A percentile compares a stretch with the other conserved stretches of the same genome.
These are phyloP conservation scores for Drymodes brunneopygia DNA, from an alignment of 2,113 vertebrate genomes.

Conservation along the genomic window DNA sequence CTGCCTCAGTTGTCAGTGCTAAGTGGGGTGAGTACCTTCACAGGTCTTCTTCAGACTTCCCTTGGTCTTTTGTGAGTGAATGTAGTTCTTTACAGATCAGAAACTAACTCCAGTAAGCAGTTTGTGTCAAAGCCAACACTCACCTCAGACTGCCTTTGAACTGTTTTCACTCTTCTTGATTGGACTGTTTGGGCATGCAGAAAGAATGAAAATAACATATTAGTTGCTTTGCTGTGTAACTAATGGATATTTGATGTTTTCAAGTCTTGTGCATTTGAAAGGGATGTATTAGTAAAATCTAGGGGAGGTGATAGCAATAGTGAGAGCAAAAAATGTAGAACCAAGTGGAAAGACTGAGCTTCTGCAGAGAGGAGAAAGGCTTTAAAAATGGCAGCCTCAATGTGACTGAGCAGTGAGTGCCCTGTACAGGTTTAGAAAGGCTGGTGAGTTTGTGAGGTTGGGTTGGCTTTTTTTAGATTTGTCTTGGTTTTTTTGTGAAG, in stretches of 20 bases:
- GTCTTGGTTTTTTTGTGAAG: background rate
- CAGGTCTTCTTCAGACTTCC: background rate
- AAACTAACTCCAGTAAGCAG: background rate
- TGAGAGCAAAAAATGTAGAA: background rate
- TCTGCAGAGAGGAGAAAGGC: background rate
- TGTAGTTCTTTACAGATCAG: background rate
- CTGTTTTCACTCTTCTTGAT: background rate
- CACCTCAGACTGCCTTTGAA: slow-evolving; percentile 18
- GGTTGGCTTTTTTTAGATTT: background rate
- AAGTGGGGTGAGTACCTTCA: background rate
- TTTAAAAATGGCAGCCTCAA: background rate
- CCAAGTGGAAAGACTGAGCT: background rate
- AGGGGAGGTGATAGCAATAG: background rate
- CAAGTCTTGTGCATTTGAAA: background rate
- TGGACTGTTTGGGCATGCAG: slow-evolving; percentile 8
- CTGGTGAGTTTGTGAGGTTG: background rate
- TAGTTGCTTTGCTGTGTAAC: background rate
- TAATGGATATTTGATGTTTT: slow-evolving; percentile 44
- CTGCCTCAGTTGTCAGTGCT: background rate
- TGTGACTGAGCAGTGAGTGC: background rate
- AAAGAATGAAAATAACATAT: background rate
- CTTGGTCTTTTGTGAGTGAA: background rate
- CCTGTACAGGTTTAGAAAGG: background rate
- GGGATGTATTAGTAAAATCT: background rate
- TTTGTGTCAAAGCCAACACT: background rate